Base-by-base conservation (phyloP, 35 echinoderm and acorn worm species). In the Amphiura filiformis region DNA sequence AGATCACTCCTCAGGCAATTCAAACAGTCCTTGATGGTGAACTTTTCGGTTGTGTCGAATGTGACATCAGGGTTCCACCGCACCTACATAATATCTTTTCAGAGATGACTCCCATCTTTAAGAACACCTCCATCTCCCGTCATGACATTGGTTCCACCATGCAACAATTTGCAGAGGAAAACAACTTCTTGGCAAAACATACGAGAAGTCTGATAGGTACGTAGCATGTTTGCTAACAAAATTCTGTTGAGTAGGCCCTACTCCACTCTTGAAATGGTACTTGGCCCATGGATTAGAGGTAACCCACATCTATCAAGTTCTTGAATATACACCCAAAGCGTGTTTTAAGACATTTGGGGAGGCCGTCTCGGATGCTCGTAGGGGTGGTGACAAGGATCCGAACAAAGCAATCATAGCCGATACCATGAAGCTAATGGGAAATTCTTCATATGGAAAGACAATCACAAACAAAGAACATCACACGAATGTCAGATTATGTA, bases 221-320 rank as follows among this genome's bases (percentile, higher is more conserved):
- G n/a, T 0, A 88, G 87, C 39, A 88, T 88, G 87, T 82, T 88
- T 88, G 87, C 75, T 13, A 39, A 91, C 22, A 79, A 91, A 38
- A 84, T 91, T 36, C 26, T 91, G 26, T 26, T 91, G 75, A 30
- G 32, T n/a, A n/a, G n/a, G n/a, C n/a, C n/a, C n/a, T 0, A 91
- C 82, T 23, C 31, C 89, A 9, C 82, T 91, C 18, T n/a, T 91
- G 26, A 78, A 84, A 38, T 91, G 82, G 89, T 91, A 91, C 31
- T n/a, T 84, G 12, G 23, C 39, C 0, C 82, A 85, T 36, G 87
- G 87, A 2, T 35, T 89, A 15, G 40, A 82, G 31, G 64, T 89
- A 15, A 89, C 88, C 0, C 23, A 56, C 22, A 77, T 89, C 30
- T 89, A 82, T 41, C 34, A 89, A 76, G 70, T 88, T 11, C 38